Conservation (phyloP, 1,140 invertebrate species). For the Penaeus japonicus region DNA sequence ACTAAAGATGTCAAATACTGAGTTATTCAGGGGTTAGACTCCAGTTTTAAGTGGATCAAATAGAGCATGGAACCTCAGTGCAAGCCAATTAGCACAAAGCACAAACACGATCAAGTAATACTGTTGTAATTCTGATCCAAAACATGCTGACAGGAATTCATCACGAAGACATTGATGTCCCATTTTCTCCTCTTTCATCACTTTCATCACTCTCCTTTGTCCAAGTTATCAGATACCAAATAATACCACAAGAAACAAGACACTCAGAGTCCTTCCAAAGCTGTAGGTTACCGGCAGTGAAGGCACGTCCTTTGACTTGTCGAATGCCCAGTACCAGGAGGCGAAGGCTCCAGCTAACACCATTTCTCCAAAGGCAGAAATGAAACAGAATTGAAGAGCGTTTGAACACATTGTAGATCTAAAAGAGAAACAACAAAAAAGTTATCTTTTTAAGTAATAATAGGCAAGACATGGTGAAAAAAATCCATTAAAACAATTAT, state of each 20-base stretch:
- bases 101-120: no score
- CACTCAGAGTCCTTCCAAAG: conserved; percentile 74
- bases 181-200: no score
- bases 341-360: conserved; percentile 82
- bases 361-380: conserved; percentile 90
- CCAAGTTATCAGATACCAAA: not conserved
- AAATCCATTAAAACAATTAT: not conserved
- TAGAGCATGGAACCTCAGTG: no score
- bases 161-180: no score
- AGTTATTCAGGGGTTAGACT: no score
- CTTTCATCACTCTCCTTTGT: not conserved
- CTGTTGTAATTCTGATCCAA: no score
- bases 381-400: conserved; percentile 90
- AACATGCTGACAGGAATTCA: no score
- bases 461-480: not conserved
- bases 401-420: conserved; percentile 83
- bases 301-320: conserved; percentile 80
- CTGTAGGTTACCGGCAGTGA: conserved; percentile 79
- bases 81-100: no score
- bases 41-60: no score
- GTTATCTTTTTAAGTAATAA: not conserved
- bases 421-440: conserved; percentile 61
- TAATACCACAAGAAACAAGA: conserved; percentile 62
- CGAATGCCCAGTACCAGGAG: conserved; percentile 93
- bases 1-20: no score